phyloP scores from a whole-genome alignment of 2,888 invertebrate species.

The Stenodera caucasica region DNA sequence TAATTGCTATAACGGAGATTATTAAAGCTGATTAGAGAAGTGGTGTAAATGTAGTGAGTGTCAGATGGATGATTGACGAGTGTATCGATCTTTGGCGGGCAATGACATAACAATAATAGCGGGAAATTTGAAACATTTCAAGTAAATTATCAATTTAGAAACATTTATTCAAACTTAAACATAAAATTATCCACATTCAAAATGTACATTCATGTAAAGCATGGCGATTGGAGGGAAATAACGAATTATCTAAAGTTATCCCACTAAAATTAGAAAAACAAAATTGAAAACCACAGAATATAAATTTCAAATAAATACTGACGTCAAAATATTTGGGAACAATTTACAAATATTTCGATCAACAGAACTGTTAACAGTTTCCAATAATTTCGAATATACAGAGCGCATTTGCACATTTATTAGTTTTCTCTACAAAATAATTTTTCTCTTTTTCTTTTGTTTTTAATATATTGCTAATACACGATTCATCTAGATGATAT shows the following conservation, averaged over 20 bases:
- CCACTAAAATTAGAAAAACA: too few species aligned
- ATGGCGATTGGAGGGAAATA: too few species aligned
- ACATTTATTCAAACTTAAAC: neutral
- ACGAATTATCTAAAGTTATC: too few species aligned
- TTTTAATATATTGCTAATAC: conserved; percentile 57
- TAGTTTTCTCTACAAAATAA: conserved; percentile 26
- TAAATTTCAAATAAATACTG: too few species aligned
- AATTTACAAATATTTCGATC: too few species aligned
- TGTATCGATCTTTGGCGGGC: conserved; percentile 2
- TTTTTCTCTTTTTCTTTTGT: conserved; percentile 36
- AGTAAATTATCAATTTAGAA: neutral
- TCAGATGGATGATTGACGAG: neutral
- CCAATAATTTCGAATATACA: too few species aligned
- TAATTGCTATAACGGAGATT: too few species aligned
- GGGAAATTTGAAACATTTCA: neutral
- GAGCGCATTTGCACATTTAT: neutral
- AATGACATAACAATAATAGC: neutral
- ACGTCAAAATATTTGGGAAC: too few species aligned
- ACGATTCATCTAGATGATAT: conserved; percentile 53
- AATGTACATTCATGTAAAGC: neutral
- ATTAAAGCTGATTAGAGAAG: too few species aligned
- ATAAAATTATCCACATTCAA: too few species aligned
- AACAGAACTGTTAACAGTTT: too few species aligned
- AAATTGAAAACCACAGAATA: too few species aligned
- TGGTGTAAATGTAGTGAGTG: neutral